Evolutionary conservation across 2,888 invertebrate genomes (phyloP), one percentile per base, ranked within the genome.

Genomic region (Latheticus oryzae): DNA sequence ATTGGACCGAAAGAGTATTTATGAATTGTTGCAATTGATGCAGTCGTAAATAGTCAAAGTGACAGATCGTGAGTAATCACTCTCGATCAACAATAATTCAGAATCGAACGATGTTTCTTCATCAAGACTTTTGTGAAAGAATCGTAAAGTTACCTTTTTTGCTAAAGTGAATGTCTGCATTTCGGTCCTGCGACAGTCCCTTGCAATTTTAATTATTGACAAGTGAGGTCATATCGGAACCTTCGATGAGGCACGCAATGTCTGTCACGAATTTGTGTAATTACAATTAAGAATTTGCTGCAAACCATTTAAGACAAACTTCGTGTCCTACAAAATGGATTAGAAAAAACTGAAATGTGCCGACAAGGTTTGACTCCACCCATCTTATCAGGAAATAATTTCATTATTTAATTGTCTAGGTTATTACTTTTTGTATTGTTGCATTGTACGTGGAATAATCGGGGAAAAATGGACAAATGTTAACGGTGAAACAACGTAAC

Each of bases 401-500:
- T 53, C 47, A 38, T 26, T 32, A 48, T 53, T 58, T 58, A 58
- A 58, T 58, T 58, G 58, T 53, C 47, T 48, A 50, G 51, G 50
- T 48, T 53, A 53, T 38, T 48, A 48, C 15, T 58, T 58, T 51
- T 51, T 58, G 47, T 32, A 38, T 40, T 48, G 53, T 47, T 58
- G 53, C 53, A 48, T 21, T 35, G 23, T 19, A 16, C 5, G 24
- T 15, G 16, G 15, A 28, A 35, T 45, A 26, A 17, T 38, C 26
- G 32, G 24, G 15, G 28, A 51, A 51, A 52, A 58, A 58, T 42
- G 24, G 30, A 15, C 50, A 35, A 35, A 48, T 16, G 48, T 30
- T 58, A 58, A 58, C 58, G 58, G 58, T 58, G 51, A 58, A 53
- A 53, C 58, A 21, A 53, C 48, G 24, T 58, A 58, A 58, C 58